These are phyloP conservation scores for Heloderma charlesbogerti DNA, from an alignment of 2,113 vertebrate genomes.

Conservation along the genomic window DNA sequence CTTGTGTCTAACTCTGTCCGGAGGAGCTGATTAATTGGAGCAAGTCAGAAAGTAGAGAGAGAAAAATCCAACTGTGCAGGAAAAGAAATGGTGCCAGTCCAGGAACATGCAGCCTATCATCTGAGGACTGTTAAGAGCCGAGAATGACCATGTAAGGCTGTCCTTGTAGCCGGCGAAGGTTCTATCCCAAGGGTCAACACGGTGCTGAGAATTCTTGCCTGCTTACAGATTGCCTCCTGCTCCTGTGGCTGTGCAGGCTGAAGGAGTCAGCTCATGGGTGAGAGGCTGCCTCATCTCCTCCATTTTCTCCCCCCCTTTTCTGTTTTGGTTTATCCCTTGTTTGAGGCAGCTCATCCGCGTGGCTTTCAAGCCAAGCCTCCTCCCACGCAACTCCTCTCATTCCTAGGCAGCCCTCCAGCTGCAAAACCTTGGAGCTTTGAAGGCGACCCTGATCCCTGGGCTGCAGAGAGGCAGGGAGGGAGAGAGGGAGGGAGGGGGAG, in stretches of 20 bases:
- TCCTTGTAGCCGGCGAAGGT: constrained; percentile 4
- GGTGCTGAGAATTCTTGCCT: constrained; percentile 45
- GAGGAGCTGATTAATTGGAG: neutral
- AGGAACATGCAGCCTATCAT: neutral
- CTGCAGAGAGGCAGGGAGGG: neutral
- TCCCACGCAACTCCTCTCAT: constrained; percentile 9
- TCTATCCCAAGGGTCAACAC: constrained; percentile 19
- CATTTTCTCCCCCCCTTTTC: neutral
- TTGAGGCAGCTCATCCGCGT: neutral
- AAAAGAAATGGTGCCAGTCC: neutral
- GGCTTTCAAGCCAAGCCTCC: neutral
- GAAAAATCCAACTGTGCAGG: neutral
- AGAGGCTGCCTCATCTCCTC: neutral
- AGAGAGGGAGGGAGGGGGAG: neutral
- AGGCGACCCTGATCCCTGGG: neutral
- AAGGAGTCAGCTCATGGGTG: neutral
- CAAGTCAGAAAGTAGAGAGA: neutral
- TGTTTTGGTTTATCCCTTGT: neutral
- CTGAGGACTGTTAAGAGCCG: constrained; percentile 24
- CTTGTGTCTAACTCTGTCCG: neutral
- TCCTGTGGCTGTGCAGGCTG: too few species aligned
- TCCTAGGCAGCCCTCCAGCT: constrained; percentile 24
- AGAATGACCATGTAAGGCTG: constrained; percentile 63
- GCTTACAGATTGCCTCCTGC: neutral
- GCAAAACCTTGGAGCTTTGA: neutral